phyloP scores from a whole-genome alignment of 2,797 vertebrate genomes.

The Amazona finschi region DNA sequence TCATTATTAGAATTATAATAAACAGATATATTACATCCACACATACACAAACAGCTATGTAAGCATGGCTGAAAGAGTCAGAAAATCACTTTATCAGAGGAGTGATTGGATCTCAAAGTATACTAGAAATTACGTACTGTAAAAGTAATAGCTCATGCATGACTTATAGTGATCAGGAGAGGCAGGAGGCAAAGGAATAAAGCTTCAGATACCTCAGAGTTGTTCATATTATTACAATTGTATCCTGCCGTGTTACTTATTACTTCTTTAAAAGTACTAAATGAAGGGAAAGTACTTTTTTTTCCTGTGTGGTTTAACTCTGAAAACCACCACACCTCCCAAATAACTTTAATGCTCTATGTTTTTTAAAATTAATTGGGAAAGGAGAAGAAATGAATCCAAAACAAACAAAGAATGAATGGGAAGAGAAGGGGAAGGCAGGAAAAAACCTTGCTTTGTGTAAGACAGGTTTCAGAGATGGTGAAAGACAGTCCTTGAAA shows the following conservation, averaged over 20 bases:
- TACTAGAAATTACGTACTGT: conserved; percentile 66
- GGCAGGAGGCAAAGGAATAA: conserved; percentile 62
- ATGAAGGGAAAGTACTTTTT: conserved; percentile 25
- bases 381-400: neutral
- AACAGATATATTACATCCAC: conserved; percentile 69
- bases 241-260: conserved; percentile 64
- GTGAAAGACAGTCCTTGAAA: neutral
- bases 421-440: neutral
- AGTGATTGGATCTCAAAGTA: conserved; percentile 67
- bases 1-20: conserved; percentile 69
- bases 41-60: conserved; percentile 54
- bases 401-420: neutral
- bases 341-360: neutral
- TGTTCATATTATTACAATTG: conserved; percentile 36
- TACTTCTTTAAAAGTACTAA: conserved; percentile 62
- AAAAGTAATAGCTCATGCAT: conserved; percentile 70
- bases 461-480: neutral
- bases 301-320: conserved; percentile 37
- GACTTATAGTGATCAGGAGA: conserved; percentile 58
- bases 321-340: neutral
- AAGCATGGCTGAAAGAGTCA: conserved; percentile 51
- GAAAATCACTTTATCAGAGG: conserved; percentile 62
- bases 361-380: neutral
- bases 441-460: neutral
- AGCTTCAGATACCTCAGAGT: conserved; percentile 45